These are phyloP conservation scores for Antheraea yamamai DNA, from an alignment of 2,888 invertebrate species.

Conservation along the genomic window DNA sequence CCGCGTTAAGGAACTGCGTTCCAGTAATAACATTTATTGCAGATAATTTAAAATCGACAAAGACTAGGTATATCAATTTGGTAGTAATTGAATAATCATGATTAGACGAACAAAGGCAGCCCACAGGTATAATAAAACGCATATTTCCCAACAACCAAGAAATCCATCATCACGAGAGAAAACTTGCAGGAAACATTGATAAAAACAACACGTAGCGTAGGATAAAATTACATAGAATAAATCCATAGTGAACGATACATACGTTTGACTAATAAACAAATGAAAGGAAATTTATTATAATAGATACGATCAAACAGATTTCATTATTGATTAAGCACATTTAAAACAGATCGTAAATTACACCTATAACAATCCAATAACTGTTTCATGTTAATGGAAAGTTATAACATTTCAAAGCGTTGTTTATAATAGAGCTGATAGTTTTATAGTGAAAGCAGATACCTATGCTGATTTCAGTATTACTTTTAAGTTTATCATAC, in stretches of 20 bases:
- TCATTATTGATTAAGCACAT: not conserved
- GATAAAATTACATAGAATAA: not conserved
- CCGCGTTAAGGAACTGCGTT: too few relatives aligned
- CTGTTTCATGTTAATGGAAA: slow-evolving; percentile 14
- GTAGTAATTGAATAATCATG: too few relatives aligned
- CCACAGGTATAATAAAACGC: too few relatives aligned
- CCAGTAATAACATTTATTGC: too few relatives aligned
- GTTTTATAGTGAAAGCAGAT: slow-evolving; percentile 8
- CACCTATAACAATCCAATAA: slow-evolving; percentile 18
- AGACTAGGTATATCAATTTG: too few relatives aligned
- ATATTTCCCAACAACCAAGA: too few relatives aligned
- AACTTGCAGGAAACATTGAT: too few relatives aligned
- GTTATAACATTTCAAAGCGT: slow-evolving; percentile 15
- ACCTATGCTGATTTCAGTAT: not conserved
- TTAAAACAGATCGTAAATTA: slow-evolving; percentile 20
- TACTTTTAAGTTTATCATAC: not conserved
- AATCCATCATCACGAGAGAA: too few relatives aligned
- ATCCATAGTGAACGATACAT: not conserved
- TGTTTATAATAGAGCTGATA: slow-evolving; percentile 10
- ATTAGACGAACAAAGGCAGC: too few relatives aligned
- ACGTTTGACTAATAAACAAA: not conserved
- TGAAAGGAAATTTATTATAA: not conserved
- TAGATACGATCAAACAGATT: not conserved
- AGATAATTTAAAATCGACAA: too few relatives aligned
- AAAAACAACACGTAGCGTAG: not conserved